Percentiles rank a stretch among this genome's conserved stretches.
Conservation (phyloP, 2,888 invertebrate genomes). For the Tetramorium bicarinatum region DNA sequence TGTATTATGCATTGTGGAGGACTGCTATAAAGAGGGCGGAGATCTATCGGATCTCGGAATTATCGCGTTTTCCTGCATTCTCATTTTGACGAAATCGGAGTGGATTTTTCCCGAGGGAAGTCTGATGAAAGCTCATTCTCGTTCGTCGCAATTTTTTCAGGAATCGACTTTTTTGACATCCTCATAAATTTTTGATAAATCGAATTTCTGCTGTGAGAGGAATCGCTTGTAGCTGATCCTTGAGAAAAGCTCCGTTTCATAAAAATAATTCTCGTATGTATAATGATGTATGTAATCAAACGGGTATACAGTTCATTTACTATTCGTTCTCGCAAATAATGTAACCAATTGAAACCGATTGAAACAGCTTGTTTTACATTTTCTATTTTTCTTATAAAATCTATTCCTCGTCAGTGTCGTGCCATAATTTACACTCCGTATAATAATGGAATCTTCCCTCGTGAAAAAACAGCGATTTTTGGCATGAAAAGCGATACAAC, state of each 20-base stretch:
- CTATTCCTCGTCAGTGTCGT: not conserved
- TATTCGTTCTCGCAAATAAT: not conserved
- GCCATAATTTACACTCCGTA: not conserved
- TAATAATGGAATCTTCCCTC: not conserved
- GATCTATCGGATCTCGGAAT: slow-evolving; percentile 17
- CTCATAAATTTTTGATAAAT: slow-evolving; percentile 30
- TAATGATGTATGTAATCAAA: not conserved
- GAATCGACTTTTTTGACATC: not conserved
- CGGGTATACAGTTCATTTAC: not conserved
- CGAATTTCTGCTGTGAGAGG: not conserved
- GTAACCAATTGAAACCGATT: not conserved
- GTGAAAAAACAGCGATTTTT: slow-evolving; percentile 21
- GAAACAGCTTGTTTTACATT: not conserved
- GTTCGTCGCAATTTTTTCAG: not conserved
- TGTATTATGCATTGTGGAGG: slow-evolving; percentile 35
- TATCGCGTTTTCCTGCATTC: not conserved
- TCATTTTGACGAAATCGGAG: slow-evolving; percentile 12
- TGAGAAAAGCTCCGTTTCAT: not conserved
- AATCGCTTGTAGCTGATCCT: not conserved
- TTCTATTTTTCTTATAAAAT: not conserved
- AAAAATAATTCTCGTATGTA: not conserved
- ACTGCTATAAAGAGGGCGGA: not conserved
- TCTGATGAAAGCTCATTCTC: not conserved
- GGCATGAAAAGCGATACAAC: slow-evolving; percentile 13
- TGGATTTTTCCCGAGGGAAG: slow-evolving; percentile 16